phyloP scores from a whole-genome alignment of 2,888 invertebrate genomes.

The Vandiemenella viatica region DNA sequence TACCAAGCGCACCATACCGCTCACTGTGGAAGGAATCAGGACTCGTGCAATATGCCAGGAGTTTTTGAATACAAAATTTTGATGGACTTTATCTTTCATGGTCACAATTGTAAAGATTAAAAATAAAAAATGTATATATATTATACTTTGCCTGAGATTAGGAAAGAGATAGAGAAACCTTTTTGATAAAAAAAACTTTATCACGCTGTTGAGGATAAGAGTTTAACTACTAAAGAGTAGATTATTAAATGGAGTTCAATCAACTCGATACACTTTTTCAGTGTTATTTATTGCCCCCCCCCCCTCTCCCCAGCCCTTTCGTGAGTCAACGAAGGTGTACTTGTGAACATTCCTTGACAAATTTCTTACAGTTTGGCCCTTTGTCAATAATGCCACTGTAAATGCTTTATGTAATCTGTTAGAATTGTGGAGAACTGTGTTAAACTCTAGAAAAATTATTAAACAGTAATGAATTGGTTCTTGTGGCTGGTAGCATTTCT shows the following conservation, averaged over 20 bases:
- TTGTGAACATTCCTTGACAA: constrained; percentile 19
- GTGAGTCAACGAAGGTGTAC: constrained; percentile 20
- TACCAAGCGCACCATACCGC: background rate
- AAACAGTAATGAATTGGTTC: constrained; percentile 14
- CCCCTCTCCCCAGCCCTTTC: constrained; percentile 16
- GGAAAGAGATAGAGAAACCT: constrained; percentile 20
- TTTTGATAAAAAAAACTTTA: constrained; percentile 20
- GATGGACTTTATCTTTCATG: constrained; percentile 20
- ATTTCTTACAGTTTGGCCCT: constrained; percentile 18
- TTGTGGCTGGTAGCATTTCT: constrained; percentile 15
- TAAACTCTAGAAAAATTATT: constrained; percentile 15
- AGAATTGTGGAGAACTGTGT: constrained; percentile 18
- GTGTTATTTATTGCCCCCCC: constrained; percentile 13
- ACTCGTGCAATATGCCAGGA: constrained; percentile 17
- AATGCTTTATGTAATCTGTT: constrained; percentile 19
- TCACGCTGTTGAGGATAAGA: constrained; percentile 21
- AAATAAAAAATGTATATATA: constrained; percentile 19
- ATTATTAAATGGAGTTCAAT: constrained; percentile 19
- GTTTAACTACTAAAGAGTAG: constrained; percentile 19
- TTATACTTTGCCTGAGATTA: constrained; percentile 21
- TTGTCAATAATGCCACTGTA: constrained; percentile 18
- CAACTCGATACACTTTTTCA: constrained; percentile 19
- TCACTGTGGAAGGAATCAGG: constrained; percentile 15
- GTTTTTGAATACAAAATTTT: constrained; percentile 20
- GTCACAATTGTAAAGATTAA: constrained; percentile 19